These are phyloP conservation scores for Sesia apiformis DNA, from an alignment of 2,888 invertebrate genomes.

Conservation along the genomic window DNA sequence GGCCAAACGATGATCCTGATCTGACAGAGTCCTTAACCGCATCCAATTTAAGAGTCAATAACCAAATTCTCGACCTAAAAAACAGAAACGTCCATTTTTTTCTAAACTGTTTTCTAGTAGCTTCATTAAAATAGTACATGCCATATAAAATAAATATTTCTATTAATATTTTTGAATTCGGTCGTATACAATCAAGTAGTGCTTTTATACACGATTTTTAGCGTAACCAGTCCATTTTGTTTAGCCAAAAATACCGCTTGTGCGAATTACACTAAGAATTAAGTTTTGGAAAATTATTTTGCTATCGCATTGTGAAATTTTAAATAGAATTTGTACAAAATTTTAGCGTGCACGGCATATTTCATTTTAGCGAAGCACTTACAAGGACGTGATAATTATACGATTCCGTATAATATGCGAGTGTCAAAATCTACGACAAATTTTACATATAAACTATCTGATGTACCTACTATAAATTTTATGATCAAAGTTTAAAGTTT, in stretches of 20 bases:
- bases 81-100: constrained; percentile 74
- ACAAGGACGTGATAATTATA: constrained; percentile 39
- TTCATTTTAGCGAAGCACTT: constrained; percentile 42
- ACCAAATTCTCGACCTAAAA: constrained; percentile 68
- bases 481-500: constrained; percentile 37
- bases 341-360: constrained; percentile 33
- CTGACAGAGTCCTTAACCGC: constrained; percentile 45
- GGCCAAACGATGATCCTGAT: constrained; percentile 19
- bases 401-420: constrained; percentile 2
- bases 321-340: constrained; percentile 39
- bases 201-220: constrained; percentile 71
- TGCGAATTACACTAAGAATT: constrained; percentile 29
- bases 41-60: constrained; percentile 58
- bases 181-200: constrained; percentile 67
- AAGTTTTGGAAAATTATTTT: constrained; percentile 62
- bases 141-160: constrained; percentile 67
- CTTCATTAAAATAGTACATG: constrained; percentile 54
- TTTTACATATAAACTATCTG: constrained; percentile 16
- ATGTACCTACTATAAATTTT: constrained; percentile 36
- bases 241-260: constrained; percentile 69
- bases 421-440: not conserved
- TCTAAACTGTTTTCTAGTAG: constrained; percentile 69
- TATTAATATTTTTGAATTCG: constrained; percentile 64
- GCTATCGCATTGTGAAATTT: constrained; percentile 58
- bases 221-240: constrained; percentile 72